Base-by-base conservation (phyloP, 2,888 invertebrate genomes). In the Scelioninae gen. 1 region DNA sequence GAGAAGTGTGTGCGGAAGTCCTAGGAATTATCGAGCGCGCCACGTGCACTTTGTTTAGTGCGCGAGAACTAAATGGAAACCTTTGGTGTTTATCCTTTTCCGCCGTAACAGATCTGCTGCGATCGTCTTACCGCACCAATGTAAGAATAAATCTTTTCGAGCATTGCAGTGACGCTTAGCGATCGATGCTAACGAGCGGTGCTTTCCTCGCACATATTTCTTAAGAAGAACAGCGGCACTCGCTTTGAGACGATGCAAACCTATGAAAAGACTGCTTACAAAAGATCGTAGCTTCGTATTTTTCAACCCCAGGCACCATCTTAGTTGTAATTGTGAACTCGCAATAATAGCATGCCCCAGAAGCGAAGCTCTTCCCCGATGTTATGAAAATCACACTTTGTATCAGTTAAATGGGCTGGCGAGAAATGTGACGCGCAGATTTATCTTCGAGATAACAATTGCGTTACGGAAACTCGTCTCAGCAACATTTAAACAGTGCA, bases 131-230 rank as follows among this genome's bases (percentile, higher is more conserved):
- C 65, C 34, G 58, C 34, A 15, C 34, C 31, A 10, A 43, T 55
- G 16, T 62, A 58, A 55, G 51, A 60, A 77, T 69, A 71, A 78
- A 78, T 78, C 78, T 71, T 65, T 71, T 63, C 51, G 49, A 65
- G 55, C 51, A 34, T 60, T 23, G 63, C 56, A 43, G 45, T 65
- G 62, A 65, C 78, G 47, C 43, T 9, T 40, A 7, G 32, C 71
- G 78, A 79, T 79, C 72, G 66, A 79, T 79, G 78, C 78, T 71
- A 78, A 78, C 71, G 78, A 79, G 72, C 78, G 47, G 32, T 32
- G 66, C 76, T 63, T 71, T 63, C 71, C 53, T 69, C 71, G 60
- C 62, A 62, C 77, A 69, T 66, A 66, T 69, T 69, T 78, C 77
- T 62, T 68, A 56, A 56, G 13, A 56, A 40, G 38, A 63, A 40